phyloP scores from a whole-genome alignment of 2,888 invertebrate genomes.

The Busseola fusca region DNA sequence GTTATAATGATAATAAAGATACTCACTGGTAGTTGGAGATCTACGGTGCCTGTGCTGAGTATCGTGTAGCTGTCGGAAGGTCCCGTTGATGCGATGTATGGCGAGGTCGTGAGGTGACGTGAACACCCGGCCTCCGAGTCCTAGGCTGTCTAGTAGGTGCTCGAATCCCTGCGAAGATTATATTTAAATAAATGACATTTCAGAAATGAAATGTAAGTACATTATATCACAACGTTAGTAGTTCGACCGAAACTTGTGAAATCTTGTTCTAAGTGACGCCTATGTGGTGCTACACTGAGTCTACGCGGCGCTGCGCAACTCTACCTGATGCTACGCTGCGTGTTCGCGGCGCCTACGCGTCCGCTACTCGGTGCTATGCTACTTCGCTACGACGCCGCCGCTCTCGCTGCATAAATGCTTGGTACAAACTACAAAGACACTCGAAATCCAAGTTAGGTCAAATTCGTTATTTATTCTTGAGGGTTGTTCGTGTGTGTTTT shows the following conservation, averaged over 20 bases:
- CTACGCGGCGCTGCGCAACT: background rate
- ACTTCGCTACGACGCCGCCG: background rate
- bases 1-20: background rate
- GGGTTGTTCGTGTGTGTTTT: background rate
- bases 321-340: background rate
- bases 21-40: constrained; percentile 67
- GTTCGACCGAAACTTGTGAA: background rate
- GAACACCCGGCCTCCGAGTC: constrained; percentile 91
- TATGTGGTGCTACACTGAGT: background rate
- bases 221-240: background rate
- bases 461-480: too few species aligned
- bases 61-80: constrained; percentile 87
- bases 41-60: constrained; percentile 84
- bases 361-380: background rate
- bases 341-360: background rate
- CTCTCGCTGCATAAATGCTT: background rate
- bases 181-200: background rate
- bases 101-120: constrained; percentile 87
- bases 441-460: background rate
- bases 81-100: constrained; percentile 86
- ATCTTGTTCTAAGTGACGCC: background rate
- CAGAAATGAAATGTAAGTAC: background rate
- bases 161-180: constrained; percentile 89
- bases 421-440: background rate
- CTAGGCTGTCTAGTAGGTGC: constrained; percentile 90